Conservation (phyloP, 2,797 vertebrate species). For the Cirrhinus mrigala region DNA sequence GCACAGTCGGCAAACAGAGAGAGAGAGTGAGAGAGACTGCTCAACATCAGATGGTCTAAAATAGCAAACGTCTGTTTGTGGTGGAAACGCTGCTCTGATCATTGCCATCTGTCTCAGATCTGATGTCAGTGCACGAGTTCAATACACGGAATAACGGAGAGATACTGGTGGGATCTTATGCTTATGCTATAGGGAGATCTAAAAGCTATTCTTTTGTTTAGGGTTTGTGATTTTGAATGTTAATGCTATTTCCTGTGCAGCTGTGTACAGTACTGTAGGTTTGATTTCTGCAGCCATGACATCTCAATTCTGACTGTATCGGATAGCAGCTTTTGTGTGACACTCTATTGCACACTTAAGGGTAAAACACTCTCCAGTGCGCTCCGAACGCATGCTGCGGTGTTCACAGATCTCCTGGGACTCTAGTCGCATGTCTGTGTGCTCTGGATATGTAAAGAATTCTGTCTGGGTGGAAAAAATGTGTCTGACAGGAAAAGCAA, state of each 20-base stretch:
- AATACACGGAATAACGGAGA: background rate
- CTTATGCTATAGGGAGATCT: background rate
- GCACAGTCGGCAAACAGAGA: slow-evolving; percentile 12
- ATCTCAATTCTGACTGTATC: background rate
- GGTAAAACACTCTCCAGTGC: slow-evolving; percentile 14
- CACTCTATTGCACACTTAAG: background rate
- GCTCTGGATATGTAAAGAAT: slow-evolving; percentile 35
- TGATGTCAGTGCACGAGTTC: background rate
- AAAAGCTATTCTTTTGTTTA: background rate
- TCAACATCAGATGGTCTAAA: slow-evolving; percentile 34
- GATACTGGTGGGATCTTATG: background rate
- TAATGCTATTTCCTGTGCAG: background rate
- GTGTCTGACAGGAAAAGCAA: slow-evolving; percentile 41
- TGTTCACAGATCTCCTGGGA: slow-evolving; percentile 33
- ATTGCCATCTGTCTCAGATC: slow-evolving; percentile 48
- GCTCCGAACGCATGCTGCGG: background rate
- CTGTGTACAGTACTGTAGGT: background rate
- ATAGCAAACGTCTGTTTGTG: slow-evolving; percentile 47
- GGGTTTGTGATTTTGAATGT: background rate
- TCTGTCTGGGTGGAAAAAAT: slow-evolving; percentile 31
- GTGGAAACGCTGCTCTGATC: slow-evolving; percentile 30
- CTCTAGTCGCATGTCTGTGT: slow-evolving; percentile 30
- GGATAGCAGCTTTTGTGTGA: background rate
- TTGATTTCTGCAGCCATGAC: background rate
- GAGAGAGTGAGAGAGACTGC: slow-evolving; percentile 18